Conservation (phyloP, 2,113 vertebrate species). For the Neotragus pygmaeus region DNA sequence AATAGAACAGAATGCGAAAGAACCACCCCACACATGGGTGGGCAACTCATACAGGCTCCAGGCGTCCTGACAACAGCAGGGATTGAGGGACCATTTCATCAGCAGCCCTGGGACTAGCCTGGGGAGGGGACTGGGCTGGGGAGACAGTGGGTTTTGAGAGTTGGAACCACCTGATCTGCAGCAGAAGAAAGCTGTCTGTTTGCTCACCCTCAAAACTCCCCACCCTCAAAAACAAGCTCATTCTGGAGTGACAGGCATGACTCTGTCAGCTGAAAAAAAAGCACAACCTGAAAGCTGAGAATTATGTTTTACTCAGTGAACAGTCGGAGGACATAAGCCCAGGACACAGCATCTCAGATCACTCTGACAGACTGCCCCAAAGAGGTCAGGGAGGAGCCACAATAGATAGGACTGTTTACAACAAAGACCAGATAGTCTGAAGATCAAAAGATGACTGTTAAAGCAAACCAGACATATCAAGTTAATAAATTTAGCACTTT, state of each 20-base stretch:
- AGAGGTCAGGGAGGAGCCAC: not conserved
- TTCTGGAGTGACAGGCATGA: not conserved
- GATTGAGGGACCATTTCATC: too few relatives aligned
- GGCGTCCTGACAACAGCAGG: not conserved
- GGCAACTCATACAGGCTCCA: fast-evolving
- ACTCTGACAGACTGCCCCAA: not conserved
- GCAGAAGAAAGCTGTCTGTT: not conserved
- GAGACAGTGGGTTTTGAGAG: not conserved
- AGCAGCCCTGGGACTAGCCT: not conserved
- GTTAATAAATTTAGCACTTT: not conserved
- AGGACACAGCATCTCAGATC: not conserved
- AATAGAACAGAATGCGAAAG: not conserved
- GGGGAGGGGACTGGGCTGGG: not conserved
- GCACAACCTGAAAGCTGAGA: not conserved
- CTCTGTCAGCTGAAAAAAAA: not conserved
- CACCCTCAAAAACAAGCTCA: not conserved
- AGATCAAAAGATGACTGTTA: not conserved
- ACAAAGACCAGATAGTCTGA: not conserved
- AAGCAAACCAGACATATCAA: not conserved
- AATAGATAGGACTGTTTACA: not conserved
- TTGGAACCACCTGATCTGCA: not conserved
- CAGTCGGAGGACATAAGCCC: not conserved
- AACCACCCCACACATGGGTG: too few relatives aligned
- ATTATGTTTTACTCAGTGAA: not conserved
- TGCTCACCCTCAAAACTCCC: not conserved